A percentile compares a stretch with the other conserved stretches of the same genome.
Evolutionary conservation across 2,888 invertebrate genomes (phyloP).

Genomic region (Hirtodrosophila trivittata): DNA sequence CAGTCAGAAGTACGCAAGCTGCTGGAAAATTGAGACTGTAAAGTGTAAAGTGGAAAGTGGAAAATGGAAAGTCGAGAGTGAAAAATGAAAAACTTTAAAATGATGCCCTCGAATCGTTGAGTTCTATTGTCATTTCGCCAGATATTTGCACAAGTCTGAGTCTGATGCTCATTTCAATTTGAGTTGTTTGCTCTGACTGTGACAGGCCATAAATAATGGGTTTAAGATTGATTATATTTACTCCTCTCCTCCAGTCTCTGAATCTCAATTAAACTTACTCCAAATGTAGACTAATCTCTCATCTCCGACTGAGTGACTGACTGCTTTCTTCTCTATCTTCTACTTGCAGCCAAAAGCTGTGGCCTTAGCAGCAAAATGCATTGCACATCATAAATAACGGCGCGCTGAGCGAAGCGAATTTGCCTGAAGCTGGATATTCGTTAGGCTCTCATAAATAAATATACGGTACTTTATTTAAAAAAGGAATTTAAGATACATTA

Average conservation of each 20-base stretch:
- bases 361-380: slow-evolving; percentile 49
- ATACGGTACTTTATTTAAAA: slow-evolving; percentile 23
- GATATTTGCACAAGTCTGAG: too few relatives aligned
- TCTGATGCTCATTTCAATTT: background rate
- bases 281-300: background rate
- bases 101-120: too few relatives aligned
- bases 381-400: slow-evolving; percentile 40
- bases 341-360: slow-evolving; percentile 37
- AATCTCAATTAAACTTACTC: slow-evolving; percentile 12
- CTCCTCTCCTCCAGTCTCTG: background rate
- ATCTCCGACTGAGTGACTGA: background rate
- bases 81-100: too few relatives aligned
- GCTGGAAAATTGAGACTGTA: too few relatives aligned
- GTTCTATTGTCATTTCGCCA: too few relatives aligned
- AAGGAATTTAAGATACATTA: slow-evolving; percentile 1
- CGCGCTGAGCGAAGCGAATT: slow-evolving; percentile 8
- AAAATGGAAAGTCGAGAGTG: too few relatives aligned
- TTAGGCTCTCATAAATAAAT: slow-evolving; percentile 22
- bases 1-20: too few relatives aligned
- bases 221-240: slow-evolving; percentile 1
- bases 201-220: slow-evolving; percentile 8
- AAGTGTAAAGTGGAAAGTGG: too few relatives aligned
- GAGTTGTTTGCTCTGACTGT: slow-evolving; percentile 2
- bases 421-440: slow-evolving; percentile 31
- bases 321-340: background rate